Conservation (phyloP, 2,888 invertebrate species). For the Scaptodrosophila latifasciaeformis region DNA sequence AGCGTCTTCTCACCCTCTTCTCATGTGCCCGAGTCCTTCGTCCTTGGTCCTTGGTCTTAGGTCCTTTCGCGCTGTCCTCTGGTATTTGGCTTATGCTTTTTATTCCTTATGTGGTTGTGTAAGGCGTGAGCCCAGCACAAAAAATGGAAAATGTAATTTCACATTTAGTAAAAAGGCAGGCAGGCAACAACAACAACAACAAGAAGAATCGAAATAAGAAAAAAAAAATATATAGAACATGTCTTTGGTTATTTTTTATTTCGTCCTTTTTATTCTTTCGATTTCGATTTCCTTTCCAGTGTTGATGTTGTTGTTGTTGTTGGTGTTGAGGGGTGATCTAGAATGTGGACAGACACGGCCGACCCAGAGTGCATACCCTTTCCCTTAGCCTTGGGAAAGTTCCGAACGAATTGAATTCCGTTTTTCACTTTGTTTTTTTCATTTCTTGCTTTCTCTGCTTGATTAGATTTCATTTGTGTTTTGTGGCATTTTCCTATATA, state of each 20-base stretch:
- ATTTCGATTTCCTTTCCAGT: no score
- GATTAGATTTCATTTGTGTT: slow-evolving; percentile 65
- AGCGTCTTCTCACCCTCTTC: no score
- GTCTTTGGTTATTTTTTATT: slow-evolving; percentile 31
- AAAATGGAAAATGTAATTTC: no score
- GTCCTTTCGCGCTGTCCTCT: no score
- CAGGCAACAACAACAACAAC: slow-evolving; percentile 8
- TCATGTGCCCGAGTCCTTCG: no score
- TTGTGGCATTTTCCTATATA: slow-evolving; percentile 56
- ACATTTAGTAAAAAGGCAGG: no score
- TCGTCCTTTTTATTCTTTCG: neutral
- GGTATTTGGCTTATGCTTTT: no score
- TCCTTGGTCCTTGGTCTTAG: no score
- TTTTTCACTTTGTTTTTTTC: neutral
- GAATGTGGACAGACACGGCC: no score
- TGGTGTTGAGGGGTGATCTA: slow-evolving; percentile 46
- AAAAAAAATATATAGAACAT: slow-evolving; percentile 50
- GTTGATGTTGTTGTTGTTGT: slow-evolving; percentile 3
- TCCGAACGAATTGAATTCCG: slow-evolving; percentile 1
- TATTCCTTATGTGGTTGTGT: no score
- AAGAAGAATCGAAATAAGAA: slow-evolving; percentile 24
- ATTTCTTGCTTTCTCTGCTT: slow-evolving; percentile 48
- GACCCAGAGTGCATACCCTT: slow-evolving; percentile 26
- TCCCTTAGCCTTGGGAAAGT: slow-evolving; percentile 38
- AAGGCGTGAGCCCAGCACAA: slow-evolving; percentile 40